Evolutionary conservation across 2,797 vertebrate species (phyloP).

Genomic region (Channallabes apus): DNA sequence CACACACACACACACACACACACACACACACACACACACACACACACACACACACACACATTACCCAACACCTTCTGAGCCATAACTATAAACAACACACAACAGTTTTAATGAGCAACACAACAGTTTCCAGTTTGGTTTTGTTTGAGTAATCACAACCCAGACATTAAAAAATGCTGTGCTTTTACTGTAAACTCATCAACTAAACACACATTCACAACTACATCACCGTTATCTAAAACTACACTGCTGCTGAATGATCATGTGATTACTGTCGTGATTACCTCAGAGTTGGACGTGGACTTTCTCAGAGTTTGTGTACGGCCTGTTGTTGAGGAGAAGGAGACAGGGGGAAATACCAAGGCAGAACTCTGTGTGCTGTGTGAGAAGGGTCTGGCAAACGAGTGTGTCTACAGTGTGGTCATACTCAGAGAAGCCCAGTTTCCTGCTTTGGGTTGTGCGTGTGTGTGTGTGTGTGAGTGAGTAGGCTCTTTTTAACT

Average conservation of each 20-base stretch:
- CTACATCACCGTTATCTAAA: constrained; percentile 15
- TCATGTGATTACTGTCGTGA: constrained; percentile 10
- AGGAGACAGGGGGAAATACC: constrained; percentile 61
- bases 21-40: neutral
- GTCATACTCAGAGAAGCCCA: constrained; percentile 58
- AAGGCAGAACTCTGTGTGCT: constrained; percentile 63
- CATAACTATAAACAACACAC: neutral
- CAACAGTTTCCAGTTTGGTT: neutral
- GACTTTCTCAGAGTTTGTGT: constrained; percentile 29
- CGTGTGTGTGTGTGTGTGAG: constrained; percentile 4
- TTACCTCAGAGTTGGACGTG: neutral
- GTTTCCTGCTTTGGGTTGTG: constrained; percentile 49
- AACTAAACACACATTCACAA: neutral
- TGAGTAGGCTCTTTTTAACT: constrained; percentile 26
- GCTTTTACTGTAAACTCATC: neutral
- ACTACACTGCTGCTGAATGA: constrained; percentile 27
- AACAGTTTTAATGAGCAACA: constrained; percentile 1
- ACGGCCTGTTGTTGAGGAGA: constrained; percentile 42
- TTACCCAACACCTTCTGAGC: constrained; percentile 13
- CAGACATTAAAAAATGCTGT: neutral
- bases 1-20: neutral
- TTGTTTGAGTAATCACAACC: neutral
- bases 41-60: neutral
- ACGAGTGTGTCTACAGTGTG: constrained; percentile 58
- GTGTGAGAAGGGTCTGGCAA: constrained; percentile 61